phyloP scores from a whole-genome alignment of 2,113 vertebrate genomes.

The Patagioenas fasciata region DNA sequence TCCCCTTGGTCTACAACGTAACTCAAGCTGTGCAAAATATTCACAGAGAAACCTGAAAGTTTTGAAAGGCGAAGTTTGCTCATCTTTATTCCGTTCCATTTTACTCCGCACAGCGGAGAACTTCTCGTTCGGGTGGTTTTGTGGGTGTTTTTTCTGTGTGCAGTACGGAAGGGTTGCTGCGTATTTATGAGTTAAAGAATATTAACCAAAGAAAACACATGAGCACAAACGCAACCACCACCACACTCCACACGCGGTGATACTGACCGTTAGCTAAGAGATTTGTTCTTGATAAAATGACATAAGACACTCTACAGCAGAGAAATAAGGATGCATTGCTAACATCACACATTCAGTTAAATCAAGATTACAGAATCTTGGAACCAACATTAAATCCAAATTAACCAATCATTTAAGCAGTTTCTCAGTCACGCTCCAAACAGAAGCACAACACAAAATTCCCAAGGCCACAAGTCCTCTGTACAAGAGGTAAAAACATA shows the following conservation, averaged over 20 bases:
- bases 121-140: too few species aligned
- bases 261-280: neutral
- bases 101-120: neutral
- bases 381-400: neutral
- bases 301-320: neutral
- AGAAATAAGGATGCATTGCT: neutral
- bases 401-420: neutral
- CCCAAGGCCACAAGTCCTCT: neutral
- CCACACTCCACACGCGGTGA: neutral
- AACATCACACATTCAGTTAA: neutral
- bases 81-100: neutral
- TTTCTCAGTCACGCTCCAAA: neutral
- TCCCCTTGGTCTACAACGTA: neutral
- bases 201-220: neutral
- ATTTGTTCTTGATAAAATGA: neutral
- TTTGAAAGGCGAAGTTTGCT: neutral
- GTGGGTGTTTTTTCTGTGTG: neutral
- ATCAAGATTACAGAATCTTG: neutral
- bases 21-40: neutral
- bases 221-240: neutral
- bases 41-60: neutral
- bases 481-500: neutral
- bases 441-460: neutral
- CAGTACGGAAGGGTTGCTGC: neutral
- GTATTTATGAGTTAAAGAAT: neutral